Base-by-base conservation (phyloP, 92 coral and sea anemone genomes). In the Palythoa caribaeorum region DNA sequence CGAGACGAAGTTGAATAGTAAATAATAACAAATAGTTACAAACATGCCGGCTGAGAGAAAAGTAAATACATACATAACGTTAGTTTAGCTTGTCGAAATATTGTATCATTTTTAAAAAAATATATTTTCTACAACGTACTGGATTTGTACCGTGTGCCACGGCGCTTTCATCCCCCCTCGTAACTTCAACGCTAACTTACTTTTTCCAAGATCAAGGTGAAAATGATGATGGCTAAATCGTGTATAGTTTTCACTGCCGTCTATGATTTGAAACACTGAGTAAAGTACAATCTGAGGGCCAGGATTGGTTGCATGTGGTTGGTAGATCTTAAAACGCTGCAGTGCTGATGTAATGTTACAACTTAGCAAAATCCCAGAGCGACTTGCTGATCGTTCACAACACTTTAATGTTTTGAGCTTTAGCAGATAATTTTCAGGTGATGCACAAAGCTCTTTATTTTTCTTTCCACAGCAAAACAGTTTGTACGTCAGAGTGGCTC, bases 331-430 rank as follows among this genome's bases (percentile, higher is more conserved):
- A 6, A 63, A 21, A 21, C 70, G 70, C 20, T 44, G 50, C 12
- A 73, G n/a, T 20, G 63, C 80, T 20, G 17, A 12, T 0, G 80
- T 50, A 50, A 77, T 14, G 2, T 77, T 57, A 52, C 83, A 77
- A 38, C 83, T 77, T 13, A 53, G 47, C 9, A 4, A 20, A 13
- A 51, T 6, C 62, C 66, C 83, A 2, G 66, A 12, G 14, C 13
- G 66, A 36, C 14, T 35, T 9, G 66, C 11, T 28, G 11, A 28
- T 35, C 35, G 36, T 11, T 54, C 47, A 54, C 83, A 77, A 77
- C 83, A 77, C 48, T 12, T 35, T 21, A 77, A 54, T 0, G 21
- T 5, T 28, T 36, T 77, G 66, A 77, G 83, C 68, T 77, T 68
- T 54, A 16, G 14, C 37, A 28, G 3, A 21, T 36, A 52, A 48